phyloP scores from a whole-genome alignment of 2,113 vertebrate genomes.

The Reinhardtius hippoglossoides region DNA sequence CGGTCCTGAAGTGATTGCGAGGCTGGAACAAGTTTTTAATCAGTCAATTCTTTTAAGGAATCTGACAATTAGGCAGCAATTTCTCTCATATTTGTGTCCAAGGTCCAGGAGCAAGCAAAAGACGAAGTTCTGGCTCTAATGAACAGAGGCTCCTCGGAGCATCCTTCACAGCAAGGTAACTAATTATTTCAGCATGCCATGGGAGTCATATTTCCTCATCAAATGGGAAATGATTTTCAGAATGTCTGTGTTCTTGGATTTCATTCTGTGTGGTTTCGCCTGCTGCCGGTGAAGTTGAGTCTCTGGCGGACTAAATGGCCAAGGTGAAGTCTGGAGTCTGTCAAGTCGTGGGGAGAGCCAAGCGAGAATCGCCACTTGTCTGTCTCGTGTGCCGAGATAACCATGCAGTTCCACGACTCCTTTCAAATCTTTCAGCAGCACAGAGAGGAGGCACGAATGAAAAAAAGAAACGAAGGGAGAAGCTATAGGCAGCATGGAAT shows the following conservation, averaged over 20 bases:
- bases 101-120: constrained; percentile 51
- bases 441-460: constrained; percentile 37
- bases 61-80: constrained; percentile 68
- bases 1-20: constrained; percentile 62
- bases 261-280: constrained; percentile 64
- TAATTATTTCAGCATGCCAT: constrained; percentile 83
- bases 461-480: constrained; percentile 35
- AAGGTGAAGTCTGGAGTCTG: constrained; percentile 76
- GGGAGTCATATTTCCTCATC: constrained; percentile 81
- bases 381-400: constrained; percentile 70
- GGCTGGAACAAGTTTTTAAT: constrained; percentile 64
- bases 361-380: constrained; percentile 69
- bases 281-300: constrained; percentile 59
- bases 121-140: constrained; percentile 68
- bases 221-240: constrained; percentile 80
- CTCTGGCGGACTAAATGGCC: constrained; percentile 61
- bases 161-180: constrained; percentile 75
- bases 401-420: constrained; percentile 42
- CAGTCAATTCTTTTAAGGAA: constrained; percentile 65
- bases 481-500: constrained; percentile 71
- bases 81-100: constrained; percentile 62
- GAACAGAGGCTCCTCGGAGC: constrained; percentile 63
- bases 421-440: constrained; percentile 68
- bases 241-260: constrained; percentile 72
- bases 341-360: constrained; percentile 63